phyloP scores from a whole-genome alignment of 2,888 invertebrate species.

The Uropetala carovei region DNA sequence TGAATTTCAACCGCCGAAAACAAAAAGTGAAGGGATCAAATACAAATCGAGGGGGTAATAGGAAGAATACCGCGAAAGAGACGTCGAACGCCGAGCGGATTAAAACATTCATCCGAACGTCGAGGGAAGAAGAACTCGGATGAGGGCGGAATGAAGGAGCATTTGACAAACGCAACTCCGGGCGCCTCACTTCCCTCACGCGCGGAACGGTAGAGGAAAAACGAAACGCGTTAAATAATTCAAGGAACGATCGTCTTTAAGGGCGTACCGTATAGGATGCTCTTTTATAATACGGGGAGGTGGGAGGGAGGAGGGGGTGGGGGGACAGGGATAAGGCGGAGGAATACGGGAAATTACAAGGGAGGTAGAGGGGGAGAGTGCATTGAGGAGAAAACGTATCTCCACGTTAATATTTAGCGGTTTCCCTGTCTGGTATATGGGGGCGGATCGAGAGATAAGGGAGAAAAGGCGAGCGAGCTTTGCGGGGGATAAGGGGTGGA shows the following conservation, averaged over 20 bases:
- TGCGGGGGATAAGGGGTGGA: neutral
- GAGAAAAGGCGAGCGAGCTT: neutral
- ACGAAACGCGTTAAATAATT: slow-evolving; percentile 2
- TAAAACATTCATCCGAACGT: slow-evolving; percentile 15
- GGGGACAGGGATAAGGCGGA: neutral
- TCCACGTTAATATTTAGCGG: slow-evolving; percentile 10
- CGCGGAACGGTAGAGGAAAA: neutral
- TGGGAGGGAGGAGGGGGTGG: neutral
- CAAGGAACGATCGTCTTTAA: neutral
- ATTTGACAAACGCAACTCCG: neutral
- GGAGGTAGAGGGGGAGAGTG: neutral
- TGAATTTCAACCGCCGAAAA: neutral
- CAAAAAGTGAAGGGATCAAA: neutral
- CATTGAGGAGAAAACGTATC: neutral
- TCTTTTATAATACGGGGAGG: neutral
- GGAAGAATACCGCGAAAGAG: neutral
- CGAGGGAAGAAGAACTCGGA: neutral
- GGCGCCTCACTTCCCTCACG: neutral
- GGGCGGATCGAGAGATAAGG: neutral
- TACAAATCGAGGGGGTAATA: neutral
- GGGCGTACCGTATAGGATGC: neutral
- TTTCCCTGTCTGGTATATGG: neutral
- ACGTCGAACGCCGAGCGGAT: neutral
- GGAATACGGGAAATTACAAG: neutral
- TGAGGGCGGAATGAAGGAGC: neutral